phyloP scores from a whole-genome alignment of 2,797 vertebrate genomes.

The Paguma larvata region DNA sequence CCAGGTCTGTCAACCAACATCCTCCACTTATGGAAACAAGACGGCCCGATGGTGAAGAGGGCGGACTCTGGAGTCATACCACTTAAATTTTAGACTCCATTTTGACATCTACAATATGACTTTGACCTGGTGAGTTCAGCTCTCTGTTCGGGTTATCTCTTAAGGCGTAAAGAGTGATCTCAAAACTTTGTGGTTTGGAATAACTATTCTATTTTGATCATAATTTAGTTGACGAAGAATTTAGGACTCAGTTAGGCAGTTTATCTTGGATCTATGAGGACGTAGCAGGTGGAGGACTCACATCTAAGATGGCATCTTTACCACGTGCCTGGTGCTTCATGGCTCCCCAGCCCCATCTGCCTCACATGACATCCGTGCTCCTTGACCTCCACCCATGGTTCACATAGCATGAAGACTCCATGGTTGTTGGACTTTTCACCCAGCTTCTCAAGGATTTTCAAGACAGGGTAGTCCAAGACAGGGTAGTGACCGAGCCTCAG shows the following conservation, averaged over 20 bases:
- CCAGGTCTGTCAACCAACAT: not conserved
- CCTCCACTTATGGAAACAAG: not conserved
- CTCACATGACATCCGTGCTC: rapidly evolving
- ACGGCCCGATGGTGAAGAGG: not conserved
- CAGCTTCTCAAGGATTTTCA: not conserved
- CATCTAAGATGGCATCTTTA: not conserved
- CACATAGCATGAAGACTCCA: not conserved
- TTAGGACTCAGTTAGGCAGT: not conserved
- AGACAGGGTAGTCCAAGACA: not conserved
- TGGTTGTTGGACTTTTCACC: not conserved
- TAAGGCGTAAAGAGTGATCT: not conserved
- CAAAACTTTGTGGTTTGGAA: not conserved
- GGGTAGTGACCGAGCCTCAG: not conserved
- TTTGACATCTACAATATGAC: not conserved
- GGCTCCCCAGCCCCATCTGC: too few relatives aligned
- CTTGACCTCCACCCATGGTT: rapidly evolving
- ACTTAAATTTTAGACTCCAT: not conserved
- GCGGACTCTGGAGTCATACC: not conserved
- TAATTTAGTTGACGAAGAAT: not conserved
- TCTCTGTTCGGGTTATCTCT: not conserved
- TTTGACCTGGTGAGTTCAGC: not conserved
- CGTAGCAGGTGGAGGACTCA: not conserved
- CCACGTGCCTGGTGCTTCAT: rapidly evolving
- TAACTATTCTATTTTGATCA: not conserved
- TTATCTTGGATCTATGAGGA: not conserved